Conservation (phyloP, 1,140 invertebrate genomes). For the Drosophila orosa region DNA sequence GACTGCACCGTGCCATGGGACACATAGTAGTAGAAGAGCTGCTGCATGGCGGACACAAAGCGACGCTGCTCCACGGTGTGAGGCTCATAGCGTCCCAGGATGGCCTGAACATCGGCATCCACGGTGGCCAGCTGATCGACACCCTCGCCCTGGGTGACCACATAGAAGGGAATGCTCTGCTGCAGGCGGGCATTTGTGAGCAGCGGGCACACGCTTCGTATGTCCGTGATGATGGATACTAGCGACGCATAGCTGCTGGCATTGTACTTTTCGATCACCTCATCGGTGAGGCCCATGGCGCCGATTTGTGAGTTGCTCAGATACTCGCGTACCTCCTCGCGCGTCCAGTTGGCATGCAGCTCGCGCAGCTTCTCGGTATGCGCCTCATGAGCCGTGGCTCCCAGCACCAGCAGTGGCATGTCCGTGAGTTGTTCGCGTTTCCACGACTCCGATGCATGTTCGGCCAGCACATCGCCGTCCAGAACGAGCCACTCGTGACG, state of each 20-base stretch:
- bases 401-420: slow-evolving; percentile 87
- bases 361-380: slow-evolving; percentile 86
- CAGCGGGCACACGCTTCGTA: slow-evolving; percentile 91
- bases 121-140: slow-evolving; percentile 86
- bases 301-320: slow-evolving; percentile 88
- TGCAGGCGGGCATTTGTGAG: slow-evolving; percentile 87
- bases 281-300: slow-evolving; percentile 86
- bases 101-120: slow-evolving; percentile 90
- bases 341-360: slow-evolving; percentile 87
- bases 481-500: slow-evolving; percentile 91
- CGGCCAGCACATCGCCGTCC: slow-evolving; percentile 88
- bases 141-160: slow-evolving; percentile 87
- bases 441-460: slow-evolving; percentile 88
- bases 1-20: slow-evolving; percentile 88
- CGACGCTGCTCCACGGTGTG: slow-evolving; percentile 89
- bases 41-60: slow-evolving; percentile 91
- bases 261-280: slow-evolving; percentile 88
- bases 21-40: slow-evolving; percentile 92
- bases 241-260: slow-evolving; percentile 87
- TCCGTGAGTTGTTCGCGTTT: slow-evolving; percentile 74
- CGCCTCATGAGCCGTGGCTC: slow-evolving; percentile 89
- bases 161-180: slow-evolving; percentile 89
- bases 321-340: slow-evolving; percentile 87
- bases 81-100: slow-evolving; percentile 90
- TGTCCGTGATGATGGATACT: slow-evolving; percentile 90